Conservation (phyloP, 1,140 invertebrate genomes). For the Aradophagus sp. region DNA sequence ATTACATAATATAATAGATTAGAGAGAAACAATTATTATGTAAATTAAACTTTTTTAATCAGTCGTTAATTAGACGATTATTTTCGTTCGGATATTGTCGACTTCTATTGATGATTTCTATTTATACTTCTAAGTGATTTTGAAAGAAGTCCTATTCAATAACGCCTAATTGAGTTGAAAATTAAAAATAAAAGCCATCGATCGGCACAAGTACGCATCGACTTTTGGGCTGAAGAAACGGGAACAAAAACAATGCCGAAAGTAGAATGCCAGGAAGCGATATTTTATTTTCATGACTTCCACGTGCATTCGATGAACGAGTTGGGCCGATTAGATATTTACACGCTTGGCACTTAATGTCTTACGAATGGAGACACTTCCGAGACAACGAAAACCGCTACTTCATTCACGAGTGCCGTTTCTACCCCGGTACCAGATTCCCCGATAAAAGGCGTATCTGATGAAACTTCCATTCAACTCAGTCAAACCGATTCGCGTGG, state of each 20-base stretch:
- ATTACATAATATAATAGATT: no score
- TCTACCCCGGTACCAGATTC: conserved; percentile 44
- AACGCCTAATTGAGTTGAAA: no score
- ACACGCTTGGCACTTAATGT: conserved; percentile 57
- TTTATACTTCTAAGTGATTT: no score
- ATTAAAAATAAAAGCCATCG: no score
- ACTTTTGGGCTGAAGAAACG: no score
- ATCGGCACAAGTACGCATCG: no score
- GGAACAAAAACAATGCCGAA: background rate
- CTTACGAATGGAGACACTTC: conserved; percentile 54
- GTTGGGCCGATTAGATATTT: conserved; percentile 55
- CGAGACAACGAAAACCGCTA: conserved; percentile 65
- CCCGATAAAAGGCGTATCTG: conserved; percentile 29
- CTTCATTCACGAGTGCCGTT: conserved; percentile 54
- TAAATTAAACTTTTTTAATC: no score
- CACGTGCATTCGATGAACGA: conserved; percentile 32
- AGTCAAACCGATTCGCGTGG: conserved; percentile 3
- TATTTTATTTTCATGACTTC: conserved; percentile 38
- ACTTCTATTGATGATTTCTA: no score
- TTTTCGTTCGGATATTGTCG: no score
- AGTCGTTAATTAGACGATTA: no score
- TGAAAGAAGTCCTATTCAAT: no score
- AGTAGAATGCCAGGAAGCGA: conserved; percentile 29
- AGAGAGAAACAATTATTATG: no score
- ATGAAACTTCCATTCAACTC: conserved; percentile 47